Percentiles rank a stretch among this genome's conserved stretches.
These are phyloP conservation scores for Amphilophus citrinellus DNA, from an alignment of 2,113 vertebrate genomes.

Conservation along the genomic window DNA sequence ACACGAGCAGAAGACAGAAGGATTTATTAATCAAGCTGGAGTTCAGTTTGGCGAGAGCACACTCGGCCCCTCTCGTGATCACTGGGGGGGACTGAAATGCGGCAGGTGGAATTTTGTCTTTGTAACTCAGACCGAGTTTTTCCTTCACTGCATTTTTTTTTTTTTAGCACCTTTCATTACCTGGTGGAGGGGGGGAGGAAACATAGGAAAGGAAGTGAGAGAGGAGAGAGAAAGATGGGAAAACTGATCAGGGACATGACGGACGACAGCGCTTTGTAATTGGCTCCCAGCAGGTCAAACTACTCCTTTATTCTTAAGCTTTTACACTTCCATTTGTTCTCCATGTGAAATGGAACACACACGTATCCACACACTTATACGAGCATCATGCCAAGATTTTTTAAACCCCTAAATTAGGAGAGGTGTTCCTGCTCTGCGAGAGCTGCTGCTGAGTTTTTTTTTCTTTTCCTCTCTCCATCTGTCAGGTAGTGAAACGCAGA, in stretches of 20 bases:
- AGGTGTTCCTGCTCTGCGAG: constrained; percentile 9
- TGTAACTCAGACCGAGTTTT: constrained; percentile 54
- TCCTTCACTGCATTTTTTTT: constrained; percentile 25
- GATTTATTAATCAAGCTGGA: constrained; percentile 52
- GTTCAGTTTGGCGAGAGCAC: constrained; percentile 56
- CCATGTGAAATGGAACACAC: constrained; percentile 44
- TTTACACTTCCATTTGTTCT: constrained; percentile 71
- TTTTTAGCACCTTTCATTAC: constrained; percentile 65
- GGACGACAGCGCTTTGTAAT: constrained; percentile 63
- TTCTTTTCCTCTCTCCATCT: background rate
- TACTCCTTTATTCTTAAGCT: constrained; percentile 70
- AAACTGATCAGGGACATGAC: constrained; percentile 63
- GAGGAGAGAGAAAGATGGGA: constrained; percentile 33
- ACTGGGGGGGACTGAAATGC: constrained; percentile 46
- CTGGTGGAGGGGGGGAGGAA: constrained; percentile 15
- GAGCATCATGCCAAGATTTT: background rate
- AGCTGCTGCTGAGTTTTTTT: background rate
- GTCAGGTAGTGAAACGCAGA: background rate
- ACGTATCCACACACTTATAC: background rate
- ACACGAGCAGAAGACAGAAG: constrained; percentile 29
- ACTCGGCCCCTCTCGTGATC: constrained; percentile 39
- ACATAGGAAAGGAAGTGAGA: background rate
- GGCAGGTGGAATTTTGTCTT: constrained; percentile 64
- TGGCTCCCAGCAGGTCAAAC: constrained; percentile 79
- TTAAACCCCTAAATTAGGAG: constrained; percentile 16